These are phyloP conservation scores for Melanocharis versteri DNA, from an alignment of 2,113 vertebrate genomes.

Conservation along the genomic window DNA sequence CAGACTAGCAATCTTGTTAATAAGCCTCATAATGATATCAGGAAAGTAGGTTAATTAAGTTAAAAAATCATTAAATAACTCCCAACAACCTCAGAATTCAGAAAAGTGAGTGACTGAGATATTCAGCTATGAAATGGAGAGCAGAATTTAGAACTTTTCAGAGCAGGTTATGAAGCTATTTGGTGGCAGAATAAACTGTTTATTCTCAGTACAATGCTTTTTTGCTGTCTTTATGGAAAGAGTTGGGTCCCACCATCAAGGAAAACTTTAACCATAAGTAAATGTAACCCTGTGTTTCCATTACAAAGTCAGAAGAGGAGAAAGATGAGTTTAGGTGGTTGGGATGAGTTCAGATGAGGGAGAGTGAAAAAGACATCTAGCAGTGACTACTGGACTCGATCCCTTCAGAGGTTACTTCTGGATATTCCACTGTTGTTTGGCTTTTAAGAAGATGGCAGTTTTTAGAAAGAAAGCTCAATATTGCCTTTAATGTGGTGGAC, in stretches of 20 bases:
- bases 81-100: background rate
- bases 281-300: background rate
- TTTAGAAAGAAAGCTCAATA: background rate
- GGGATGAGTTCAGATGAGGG: background rate
- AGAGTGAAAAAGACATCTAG: background rate
- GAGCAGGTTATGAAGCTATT: background rate
- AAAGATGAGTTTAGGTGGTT: background rate
- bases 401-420: background rate
- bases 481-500: background rate
- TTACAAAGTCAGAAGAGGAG: background rate
- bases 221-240: background rate
- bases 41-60: background rate
- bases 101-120: background rate
- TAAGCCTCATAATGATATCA: background rate
- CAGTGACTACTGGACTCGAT: background rate
- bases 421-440: background rate
- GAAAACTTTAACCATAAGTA: background rate
- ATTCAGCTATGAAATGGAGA: background rate
- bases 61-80: background rate
- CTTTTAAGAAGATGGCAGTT: background rate
- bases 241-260: background rate
- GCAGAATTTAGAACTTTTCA: background rate
- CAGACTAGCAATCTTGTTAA: background rate
- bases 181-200: background rate
- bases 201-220: background rate